Evolutionary conservation across 1,140 invertebrate species (phyloP).

Genomic region (Drosophila varians): DNA sequence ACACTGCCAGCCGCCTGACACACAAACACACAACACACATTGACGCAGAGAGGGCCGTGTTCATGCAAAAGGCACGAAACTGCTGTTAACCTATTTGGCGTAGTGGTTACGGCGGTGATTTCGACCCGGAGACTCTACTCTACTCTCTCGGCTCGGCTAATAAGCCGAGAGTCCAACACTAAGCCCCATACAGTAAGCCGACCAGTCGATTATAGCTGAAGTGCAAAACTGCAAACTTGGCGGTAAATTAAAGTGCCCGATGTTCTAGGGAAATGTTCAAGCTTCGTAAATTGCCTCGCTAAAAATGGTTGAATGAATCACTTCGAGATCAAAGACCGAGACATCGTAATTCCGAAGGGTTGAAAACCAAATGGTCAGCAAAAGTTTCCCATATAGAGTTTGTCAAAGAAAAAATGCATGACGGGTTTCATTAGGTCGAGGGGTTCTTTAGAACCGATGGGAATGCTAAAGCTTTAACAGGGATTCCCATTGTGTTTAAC

Average conservation of each 20-base stretch:
- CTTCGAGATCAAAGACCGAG: constrained; percentile 12
- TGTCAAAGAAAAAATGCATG: constrained; percentile 7
- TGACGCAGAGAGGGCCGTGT: constrained; percentile 26
- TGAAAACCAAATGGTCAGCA: constrained; percentile 17
- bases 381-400: constrained; percentile 19
- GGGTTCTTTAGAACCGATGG: too few relatives aligned
- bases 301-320: constrained; percentile 30
- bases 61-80: constrained; percentile 73
- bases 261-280: constrained; percentile 25
- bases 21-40: constrained; percentile 9
- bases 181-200: constrained; percentile 15
- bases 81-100: constrained; percentile 77
- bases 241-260: constrained; percentile 36
- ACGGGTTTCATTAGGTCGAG: neutral
- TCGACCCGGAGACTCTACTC: constrained; percentile 48
- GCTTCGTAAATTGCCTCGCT: constrained; percentile 22
- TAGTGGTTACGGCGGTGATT: constrained; percentile 61
- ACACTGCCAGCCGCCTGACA: constrained; percentile 1
- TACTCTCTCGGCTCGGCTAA: constrained; percentile 54
- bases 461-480: neutral
- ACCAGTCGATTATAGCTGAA: constrained; percentile 31
- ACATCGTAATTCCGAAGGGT: constrained; percentile 18
- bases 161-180: constrained; percentile 35
- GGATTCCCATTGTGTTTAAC: neutral
- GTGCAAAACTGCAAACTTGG: constrained; percentile 41